Percentiles rank a stretch among this genome's conserved stretches.
Evolutionary conservation across 2,888 invertebrate species (phyloP).

Genomic region (Andrena praecox): DNA sequence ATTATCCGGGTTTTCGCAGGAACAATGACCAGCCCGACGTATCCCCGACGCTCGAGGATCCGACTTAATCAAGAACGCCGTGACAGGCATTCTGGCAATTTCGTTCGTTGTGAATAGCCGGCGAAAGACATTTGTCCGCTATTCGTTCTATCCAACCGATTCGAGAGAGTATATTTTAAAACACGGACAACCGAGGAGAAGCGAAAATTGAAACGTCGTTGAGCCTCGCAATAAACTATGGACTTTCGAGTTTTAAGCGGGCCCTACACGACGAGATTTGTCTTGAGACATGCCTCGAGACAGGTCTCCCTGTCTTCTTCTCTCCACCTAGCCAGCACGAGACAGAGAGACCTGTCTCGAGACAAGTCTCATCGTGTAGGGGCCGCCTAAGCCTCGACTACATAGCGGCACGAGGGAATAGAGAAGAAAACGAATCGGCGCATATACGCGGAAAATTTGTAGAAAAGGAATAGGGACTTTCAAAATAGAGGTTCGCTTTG

Average conservation of each 20-base stretch:
- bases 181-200: too few species aligned
- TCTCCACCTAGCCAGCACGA: too few species aligned
- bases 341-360: too few species aligned
- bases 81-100: slow-evolving; percentile 9
- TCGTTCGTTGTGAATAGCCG: neutral
- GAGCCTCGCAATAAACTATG: neutral
- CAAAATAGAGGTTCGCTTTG: slow-evolving; percentile 23
- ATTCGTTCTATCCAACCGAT: neutral
- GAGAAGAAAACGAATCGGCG: too few species aligned
- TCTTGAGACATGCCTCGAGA: too few species aligned
- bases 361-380: too few species aligned
- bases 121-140: neutral
- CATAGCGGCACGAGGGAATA: neutral
- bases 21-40: slow-evolving; percentile 21
- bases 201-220: too few species aligned
- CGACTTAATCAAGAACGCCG: slow-evolving; percentile 20
- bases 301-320: too few species aligned
- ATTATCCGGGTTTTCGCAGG: slow-evolving; percentile 51
- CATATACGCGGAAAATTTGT: neutral
- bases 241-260: neutral
- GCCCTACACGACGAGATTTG: too few species aligned
- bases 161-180: neutral
- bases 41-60: neutral
- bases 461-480: neutral
- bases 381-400: too few species aligned